These are phyloP conservation scores for Amblyornis subalaris DNA, from an alignment of 2,113 vertebrate genomes.

Conservation along the genomic window DNA sequence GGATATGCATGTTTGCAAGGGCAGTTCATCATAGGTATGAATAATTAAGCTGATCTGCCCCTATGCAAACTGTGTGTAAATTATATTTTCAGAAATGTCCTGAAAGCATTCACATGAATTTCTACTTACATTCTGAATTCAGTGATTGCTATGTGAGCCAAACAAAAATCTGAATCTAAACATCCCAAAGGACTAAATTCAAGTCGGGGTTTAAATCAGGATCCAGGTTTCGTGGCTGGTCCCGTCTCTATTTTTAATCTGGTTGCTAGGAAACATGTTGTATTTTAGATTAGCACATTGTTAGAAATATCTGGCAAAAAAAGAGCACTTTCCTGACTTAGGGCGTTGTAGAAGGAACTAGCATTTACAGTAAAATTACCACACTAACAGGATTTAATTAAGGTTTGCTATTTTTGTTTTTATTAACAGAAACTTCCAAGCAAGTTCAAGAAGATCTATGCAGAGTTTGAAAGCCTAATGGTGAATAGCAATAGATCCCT, in stretches of 20 bases:
- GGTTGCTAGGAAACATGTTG: constrained; percentile 69
- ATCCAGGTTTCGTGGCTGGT: constrained; percentile 61
- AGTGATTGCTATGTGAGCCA: background rate
- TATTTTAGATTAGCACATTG: constrained; percentile 64
- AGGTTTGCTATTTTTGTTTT: constrained; percentile 64
- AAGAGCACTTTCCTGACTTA: constrained; percentile 51
- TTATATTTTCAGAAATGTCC: constrained; percentile 18
- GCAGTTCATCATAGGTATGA: background rate
- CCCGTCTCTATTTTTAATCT: constrained; percentile 68
- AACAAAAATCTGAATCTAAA: constrained; percentile 25
- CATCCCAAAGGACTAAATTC: constrained; percentile 37
- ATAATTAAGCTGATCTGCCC: background rate
- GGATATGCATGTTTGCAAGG: background rate
- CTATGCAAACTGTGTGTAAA: background rate
- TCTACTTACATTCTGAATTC: background rate
- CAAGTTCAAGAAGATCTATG: constrained; percentile 98
- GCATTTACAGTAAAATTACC: constrained; percentile 30
- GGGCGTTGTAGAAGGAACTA: constrained; percentile 28
- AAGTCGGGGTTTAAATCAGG: constrained; percentile 42
- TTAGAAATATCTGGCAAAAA: constrained; percentile 64
- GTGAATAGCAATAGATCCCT: constrained; percentile 76
- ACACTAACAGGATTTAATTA: constrained; percentile 52
- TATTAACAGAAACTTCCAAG: constrained; percentile 95
- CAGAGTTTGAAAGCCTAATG: constrained; percentile 98
- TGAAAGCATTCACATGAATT: background rate